Evolutionary conservation across 2,888 invertebrate species (phyloP).

Genomic region (Eucera pruinosa): DNA sequence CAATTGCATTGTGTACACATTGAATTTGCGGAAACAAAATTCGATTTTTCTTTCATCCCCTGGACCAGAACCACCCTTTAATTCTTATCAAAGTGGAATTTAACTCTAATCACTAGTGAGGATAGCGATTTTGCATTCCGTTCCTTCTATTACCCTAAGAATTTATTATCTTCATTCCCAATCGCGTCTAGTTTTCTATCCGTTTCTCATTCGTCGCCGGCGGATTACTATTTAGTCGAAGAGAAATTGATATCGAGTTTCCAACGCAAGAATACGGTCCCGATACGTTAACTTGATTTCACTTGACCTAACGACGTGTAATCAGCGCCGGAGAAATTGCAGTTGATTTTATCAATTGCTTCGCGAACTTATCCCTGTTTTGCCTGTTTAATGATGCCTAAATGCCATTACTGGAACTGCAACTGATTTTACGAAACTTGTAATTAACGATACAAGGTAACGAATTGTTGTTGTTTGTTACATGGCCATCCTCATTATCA

Average conservation of each 20-base stretch:
- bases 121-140: slow-evolving; percentile 4
- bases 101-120: slow-evolving; percentile 20
- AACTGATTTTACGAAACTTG: slow-evolving; percentile 42
- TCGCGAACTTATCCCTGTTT: slow-evolving; percentile 36
- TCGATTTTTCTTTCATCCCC: too few species aligned
- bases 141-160: background rate
- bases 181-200: background rate
- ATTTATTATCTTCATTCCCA: too few species aligned
- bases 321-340: slow-evolving; percentile 48
- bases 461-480: background rate
- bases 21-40: too few species aligned
- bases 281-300: slow-evolving; percentile 47
- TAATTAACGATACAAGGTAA: background rate
- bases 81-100: too few species aligned
- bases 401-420: slow-evolving; percentile 27
- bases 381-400: slow-evolving; percentile 39
- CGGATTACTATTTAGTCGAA: slow-evolving; percentile 11
- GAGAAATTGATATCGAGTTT: slow-evolving; percentile 29
- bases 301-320: slow-evolving; percentile 24
- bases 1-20: too few species aligned
- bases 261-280: slow-evolving; percentile 5
- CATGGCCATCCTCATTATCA: background rate
- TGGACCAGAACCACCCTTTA: too few species aligned
- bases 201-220: background rate
- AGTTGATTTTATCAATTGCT: slow-evolving; percentile 46